A percentile compares a stretch with the other conserved stretches of the same genome.
These are phyloP conservation scores for Tragelaphus imberbis DNA, from an alignment of 2,113 vertebrate genomes.

Conservation along the genomic window DNA sequence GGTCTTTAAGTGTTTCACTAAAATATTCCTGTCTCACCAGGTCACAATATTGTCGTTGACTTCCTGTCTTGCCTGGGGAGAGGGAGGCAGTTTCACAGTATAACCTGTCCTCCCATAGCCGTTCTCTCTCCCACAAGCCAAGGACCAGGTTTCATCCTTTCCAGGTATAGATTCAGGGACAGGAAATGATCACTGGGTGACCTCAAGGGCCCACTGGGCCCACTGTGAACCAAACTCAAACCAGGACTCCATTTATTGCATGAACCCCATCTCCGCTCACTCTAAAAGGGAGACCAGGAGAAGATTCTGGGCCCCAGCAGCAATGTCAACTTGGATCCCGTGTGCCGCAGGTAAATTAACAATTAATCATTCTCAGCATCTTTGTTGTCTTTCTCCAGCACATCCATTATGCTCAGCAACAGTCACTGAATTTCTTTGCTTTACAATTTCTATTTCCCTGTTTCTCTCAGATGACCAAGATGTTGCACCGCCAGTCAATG, in stretches of 20 bases:
- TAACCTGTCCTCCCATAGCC: background rate
- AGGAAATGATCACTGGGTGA: background rate
- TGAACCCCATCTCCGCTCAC: background rate
- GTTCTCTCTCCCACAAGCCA: background rate
- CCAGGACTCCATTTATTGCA: background rate
- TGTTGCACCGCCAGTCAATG: background rate
- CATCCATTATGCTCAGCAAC: background rate
- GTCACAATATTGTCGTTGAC: background rate
- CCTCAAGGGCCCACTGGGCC: background rate
- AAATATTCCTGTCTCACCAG: background rate
- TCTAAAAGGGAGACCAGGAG: background rate
- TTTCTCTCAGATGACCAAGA: background rate
- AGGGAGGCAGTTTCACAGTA: background rate
- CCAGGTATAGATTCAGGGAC: background rate
- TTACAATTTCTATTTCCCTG: background rate
- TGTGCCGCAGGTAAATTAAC: background rate
- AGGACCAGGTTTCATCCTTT: background rate
- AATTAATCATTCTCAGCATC: background rate
- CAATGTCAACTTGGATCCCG: background rate
- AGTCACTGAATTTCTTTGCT: background rate
- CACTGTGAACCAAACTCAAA: background rate
- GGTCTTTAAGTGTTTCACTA: background rate
- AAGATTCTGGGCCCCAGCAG: background rate
- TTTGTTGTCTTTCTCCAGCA: background rate
- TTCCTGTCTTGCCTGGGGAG: background rate